These are phyloP conservation scores for Ictalurus punctatus DNA, from an alignment of 2,113 vertebrate genomes.

Conservation along the genomic window DNA sequence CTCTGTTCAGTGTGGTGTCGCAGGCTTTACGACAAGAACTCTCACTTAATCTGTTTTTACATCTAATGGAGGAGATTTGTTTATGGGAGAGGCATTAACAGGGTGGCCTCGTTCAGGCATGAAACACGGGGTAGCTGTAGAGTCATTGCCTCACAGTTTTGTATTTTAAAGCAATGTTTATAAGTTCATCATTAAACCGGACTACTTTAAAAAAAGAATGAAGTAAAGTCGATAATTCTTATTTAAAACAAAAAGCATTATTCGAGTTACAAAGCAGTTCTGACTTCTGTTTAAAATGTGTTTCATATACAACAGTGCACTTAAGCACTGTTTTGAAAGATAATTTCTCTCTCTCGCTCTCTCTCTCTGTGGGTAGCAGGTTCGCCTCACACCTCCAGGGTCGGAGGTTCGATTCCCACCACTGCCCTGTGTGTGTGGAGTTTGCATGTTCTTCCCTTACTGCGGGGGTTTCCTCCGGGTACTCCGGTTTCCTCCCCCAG, in stretches of 20 bases:
- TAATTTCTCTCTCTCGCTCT: background rate
- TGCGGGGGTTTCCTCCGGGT: no score
- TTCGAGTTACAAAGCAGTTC: background rate
- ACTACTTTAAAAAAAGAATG: background rate
- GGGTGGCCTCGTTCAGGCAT: background rate
- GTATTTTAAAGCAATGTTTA: background rate
- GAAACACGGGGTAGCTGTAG: background rate
- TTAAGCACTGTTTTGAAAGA: background rate
- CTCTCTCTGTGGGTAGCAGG: background rate
- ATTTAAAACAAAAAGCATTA: background rate
- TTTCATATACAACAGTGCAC: no score
- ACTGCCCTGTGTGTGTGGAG: no score
- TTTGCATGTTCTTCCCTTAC: no score
- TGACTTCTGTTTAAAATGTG: background rate
- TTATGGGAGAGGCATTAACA: background rate
- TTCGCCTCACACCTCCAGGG: no score
- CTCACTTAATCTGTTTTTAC: background rate
- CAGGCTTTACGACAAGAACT: background rate
- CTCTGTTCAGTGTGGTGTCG: background rate
- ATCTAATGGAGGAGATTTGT: background rate
- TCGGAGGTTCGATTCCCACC: no score
- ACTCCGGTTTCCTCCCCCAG: no score
- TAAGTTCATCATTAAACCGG: background rate
- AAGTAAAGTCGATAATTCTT: background rate
- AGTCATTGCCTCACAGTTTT: background rate